phyloP scores from a whole-genome alignment of 2,113 vertebrate genomes.

The Pseudois nayaur region DNA sequence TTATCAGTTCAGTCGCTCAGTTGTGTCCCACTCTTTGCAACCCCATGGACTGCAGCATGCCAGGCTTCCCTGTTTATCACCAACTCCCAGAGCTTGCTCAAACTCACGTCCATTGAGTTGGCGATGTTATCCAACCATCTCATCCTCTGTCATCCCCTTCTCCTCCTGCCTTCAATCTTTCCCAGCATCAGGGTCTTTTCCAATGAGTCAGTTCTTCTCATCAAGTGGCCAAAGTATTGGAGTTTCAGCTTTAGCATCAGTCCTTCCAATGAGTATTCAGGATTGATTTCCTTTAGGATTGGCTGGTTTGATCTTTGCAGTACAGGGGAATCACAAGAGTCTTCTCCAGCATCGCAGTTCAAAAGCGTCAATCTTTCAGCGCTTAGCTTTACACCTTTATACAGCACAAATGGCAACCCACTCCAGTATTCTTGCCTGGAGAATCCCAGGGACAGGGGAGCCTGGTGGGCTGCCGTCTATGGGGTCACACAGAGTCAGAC shows the following conservation, averaged over 20 bases:
- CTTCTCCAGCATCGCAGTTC: not conserved
- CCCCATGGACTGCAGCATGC: not conserved
- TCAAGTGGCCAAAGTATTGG: not conserved
- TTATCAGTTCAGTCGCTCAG: not conserved
- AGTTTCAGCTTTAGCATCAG: not conserved
- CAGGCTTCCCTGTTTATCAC: not conserved
- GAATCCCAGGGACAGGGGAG: too few relatives aligned
- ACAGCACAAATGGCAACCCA: not conserved
- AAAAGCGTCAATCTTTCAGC: not conserved
- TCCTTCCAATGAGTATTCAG: not conserved
- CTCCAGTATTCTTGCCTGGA: too few relatives aligned
- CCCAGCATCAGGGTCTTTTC: not conserved
- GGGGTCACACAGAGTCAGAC: accelerated
- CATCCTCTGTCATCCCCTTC: not conserved
- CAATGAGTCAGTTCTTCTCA: not conserved
- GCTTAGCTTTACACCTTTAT: not conserved
- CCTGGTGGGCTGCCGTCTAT: too few relatives aligned
- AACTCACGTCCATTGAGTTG: not conserved
- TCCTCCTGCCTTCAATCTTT: not conserved
- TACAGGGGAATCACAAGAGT: not conserved
- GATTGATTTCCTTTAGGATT: not conserved
- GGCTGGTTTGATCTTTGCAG: not conserved
- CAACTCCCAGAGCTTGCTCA: not conserved
- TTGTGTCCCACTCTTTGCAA: not conserved
- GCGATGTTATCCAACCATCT: not conserved